Percentiles rank a stretch among this genome's conserved stretches.
Evolutionary conservation across 2,888 invertebrate species (phyloP).

Genomic region (Calameuta pallipes): DNA sequence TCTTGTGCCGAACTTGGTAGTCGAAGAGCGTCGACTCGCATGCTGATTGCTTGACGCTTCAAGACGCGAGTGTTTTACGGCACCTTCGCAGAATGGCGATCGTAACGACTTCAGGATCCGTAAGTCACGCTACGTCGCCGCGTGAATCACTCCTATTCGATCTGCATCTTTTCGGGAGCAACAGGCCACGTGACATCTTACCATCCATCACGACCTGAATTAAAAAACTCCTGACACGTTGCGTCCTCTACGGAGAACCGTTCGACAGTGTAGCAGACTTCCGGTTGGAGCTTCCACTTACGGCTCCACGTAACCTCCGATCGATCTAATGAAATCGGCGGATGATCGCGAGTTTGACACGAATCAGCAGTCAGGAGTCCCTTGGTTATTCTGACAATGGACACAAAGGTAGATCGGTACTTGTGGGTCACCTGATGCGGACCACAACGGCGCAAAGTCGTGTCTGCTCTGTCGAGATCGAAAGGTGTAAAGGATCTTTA

Average conservation of each 20-base stretch:
- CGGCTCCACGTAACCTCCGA: background rate
- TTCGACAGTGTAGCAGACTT: background rate
- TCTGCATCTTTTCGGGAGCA: background rate
- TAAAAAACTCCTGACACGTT: background rate
- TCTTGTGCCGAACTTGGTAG: background rate
- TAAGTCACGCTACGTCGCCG: background rate
- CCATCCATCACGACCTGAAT: background rate
- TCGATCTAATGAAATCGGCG: background rate
- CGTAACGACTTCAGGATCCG: background rate
- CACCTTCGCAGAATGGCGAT: background rate
- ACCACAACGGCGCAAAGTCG: background rate
- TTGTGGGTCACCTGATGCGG: background rate
- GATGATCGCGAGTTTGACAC: background rate
- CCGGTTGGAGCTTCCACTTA: background rate
- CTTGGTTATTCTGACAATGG: background rate
- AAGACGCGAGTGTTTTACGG: background rate
- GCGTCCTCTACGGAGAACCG: background rate
- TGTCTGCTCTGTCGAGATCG: background rate
- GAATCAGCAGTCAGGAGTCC: background rate
- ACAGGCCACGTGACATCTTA: background rate
- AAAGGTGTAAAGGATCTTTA: background rate
- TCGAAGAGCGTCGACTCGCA: background rate
- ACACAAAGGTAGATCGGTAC: background rate
- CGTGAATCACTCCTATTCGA: background rate
- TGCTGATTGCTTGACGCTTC: background rate